A percentile compares a stretch with the other conserved stretches of the same genome.
Evolutionary conservation across 2,797 vertebrate species (phyloP).

Genomic region (Oryzias sinensis): DNA sequence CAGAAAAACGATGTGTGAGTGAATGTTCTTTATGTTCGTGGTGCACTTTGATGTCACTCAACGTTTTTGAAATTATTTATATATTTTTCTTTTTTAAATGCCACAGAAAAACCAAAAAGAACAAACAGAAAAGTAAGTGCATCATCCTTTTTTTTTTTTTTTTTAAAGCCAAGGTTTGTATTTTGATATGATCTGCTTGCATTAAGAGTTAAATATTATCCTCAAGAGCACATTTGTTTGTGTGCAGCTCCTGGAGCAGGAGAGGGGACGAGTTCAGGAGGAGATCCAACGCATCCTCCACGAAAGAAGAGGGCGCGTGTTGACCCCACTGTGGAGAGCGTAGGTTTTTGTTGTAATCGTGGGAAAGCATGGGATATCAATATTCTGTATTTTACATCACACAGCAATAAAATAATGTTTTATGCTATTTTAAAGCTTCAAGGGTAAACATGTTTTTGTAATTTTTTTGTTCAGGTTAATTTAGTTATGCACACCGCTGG

Average conservation of each 20-base stretch:
- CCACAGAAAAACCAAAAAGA: conserved; percentile 96
- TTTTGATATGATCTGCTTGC: too few relatives aligned
- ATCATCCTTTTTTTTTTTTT: not conserved
- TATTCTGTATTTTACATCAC: too few relatives aligned
- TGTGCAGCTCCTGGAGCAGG: conserved; percentile 89
- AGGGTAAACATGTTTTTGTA: too few relatives aligned
- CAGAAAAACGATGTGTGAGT: conserved; percentile 98
- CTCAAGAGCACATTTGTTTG: conserved; percentile 7
- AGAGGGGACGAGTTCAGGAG: conserved; percentile 91
- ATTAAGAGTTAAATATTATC: not conserved
- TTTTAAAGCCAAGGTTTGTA: too few relatives aligned
- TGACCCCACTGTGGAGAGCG: conserved; percentile 96
- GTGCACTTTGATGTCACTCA: not conserved
- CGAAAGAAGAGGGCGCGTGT: conserved; percentile 97
- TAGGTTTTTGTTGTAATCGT: conserved; percentile 61
- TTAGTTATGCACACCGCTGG: too few relatives aligned
- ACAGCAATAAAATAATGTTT: too few relatives aligned
- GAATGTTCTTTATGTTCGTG: not conserved
- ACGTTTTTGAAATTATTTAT: not conserved
- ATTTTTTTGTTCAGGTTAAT: too few relatives aligned
- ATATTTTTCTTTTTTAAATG: conserved; percentile 12
- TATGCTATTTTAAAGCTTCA: too few relatives aligned
- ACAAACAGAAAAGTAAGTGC: conserved; percentile 94
- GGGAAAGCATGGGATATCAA: too few relatives aligned
- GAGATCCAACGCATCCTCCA: conserved; percentile 93